Evolutionary conservation across 1,140 invertebrate species (phyloP).

Genomic region (Bathynomus jamesi): DNA sequence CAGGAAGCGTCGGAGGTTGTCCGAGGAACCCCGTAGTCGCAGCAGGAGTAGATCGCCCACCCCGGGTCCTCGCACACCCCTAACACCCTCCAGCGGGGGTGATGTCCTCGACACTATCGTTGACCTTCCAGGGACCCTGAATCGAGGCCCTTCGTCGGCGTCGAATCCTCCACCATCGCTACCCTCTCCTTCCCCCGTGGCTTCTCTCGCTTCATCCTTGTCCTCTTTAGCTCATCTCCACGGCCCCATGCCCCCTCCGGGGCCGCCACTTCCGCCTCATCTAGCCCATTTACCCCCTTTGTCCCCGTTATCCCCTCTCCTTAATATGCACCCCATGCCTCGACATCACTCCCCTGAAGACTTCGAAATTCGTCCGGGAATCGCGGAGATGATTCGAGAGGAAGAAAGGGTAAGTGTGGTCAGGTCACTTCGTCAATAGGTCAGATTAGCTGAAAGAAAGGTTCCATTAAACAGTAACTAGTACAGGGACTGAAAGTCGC

Average conservation of each 20-base stretch:
- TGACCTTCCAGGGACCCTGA: slow-evolving; percentile 23
- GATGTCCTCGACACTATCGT: slow-evolving; percentile 42
- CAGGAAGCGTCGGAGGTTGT: slow-evolving; percentile 8
- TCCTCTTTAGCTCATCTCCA: slow-evolving; percentile 39
- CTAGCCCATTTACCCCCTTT: slow-evolving; percentile 30
- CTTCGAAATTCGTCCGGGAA: slow-evolving; percentile 83
- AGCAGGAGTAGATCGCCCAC: slow-evolving; percentile 40
- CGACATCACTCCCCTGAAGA: slow-evolving; percentile 53
- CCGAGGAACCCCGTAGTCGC: slow-evolving; percentile 6
- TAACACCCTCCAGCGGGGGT: slow-evolving; percentile 44
- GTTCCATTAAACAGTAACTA: no score
- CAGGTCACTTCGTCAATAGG: no score
- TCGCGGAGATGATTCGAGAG: slow-evolving; percentile 89
- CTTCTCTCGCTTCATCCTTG: slow-evolving; percentile 30
- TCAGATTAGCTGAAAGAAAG: no score
- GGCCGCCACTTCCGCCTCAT: slow-evolving; percentile 40
- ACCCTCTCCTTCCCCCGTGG: slow-evolving; percentile 6
- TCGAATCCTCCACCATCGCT: slow-evolving; percentile 6
- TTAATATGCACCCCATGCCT: slow-evolving; percentile 33
- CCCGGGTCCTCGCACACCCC: slow-evolving; percentile 41
- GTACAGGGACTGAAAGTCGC: no score
- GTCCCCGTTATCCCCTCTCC: slow-evolving; percentile 24
- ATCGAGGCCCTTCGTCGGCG: background rate
- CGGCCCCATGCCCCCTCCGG: slow-evolving; percentile 38
- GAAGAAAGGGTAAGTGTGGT: slow-evolving; percentile 86